Base-by-base conservation (phyloP, 2,888 invertebrate genomes). In the Bedellia somnulentella region DNA sequence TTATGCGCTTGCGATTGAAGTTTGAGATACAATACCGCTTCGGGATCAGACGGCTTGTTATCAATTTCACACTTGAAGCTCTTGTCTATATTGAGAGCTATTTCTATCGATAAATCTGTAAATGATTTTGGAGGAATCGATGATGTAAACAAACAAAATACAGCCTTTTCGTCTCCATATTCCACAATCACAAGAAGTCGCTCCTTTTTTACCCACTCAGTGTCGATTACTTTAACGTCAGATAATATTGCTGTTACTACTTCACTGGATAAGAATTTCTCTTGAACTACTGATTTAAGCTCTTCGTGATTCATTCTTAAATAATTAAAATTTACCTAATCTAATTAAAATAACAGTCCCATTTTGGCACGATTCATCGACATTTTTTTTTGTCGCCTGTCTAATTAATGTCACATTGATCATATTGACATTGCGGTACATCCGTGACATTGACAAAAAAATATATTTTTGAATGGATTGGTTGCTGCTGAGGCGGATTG, bases 91-190 rank as follows among this genome's bases (percentile, higher is more conserved):
- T 92, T 88, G 46, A 92, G 80, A 30, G 88, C 85, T 57, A 84
- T 83, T 63, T 91, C 90, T 46, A 92, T 81, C 9, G 85, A 83
- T 42, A 93, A 75, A 64, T 92, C 91, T 30, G 84, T 85, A 49
- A 85, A 83, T 32, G 83, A 82, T 52, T 80, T 81, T 12, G 89
- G 86, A 42, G 86, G 85, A 45, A 71, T 78, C 46, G 80, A 80
- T 33, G 84, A 70, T 31, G 73, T 63, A 43, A 60, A 66, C 42
- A 75, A 60, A 52, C 73, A 71, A 49, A 77, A 75, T 30, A 77
- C 68, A 31, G 75, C 75, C 45, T 75, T 76, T 56, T 76, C 76
- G 37, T 73, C 73, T 37, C 70, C 71, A 45, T 67, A 71, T 44
- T 76, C 71, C 13, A 76, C 75, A 31, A 77, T 67, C 15, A 70